Base-by-base conservation (phyloP, 2,888 invertebrate species). In the Frankliniella fusca region DNA sequence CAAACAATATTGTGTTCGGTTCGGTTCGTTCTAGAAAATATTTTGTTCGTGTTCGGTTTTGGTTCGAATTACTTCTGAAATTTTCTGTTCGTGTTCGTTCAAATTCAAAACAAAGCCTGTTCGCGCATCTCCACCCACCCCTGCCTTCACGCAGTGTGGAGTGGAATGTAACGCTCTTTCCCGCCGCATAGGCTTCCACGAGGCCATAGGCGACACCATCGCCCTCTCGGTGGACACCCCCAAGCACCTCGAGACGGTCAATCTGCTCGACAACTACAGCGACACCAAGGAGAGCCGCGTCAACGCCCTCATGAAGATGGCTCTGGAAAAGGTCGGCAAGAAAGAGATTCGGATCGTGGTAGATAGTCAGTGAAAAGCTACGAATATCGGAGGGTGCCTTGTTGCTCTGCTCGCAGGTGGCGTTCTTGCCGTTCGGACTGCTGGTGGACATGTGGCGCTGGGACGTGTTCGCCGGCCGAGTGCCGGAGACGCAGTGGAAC, bases 181-280 rank as follows among this genome's bases (percentile, higher is more conserved):
- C 38, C 5, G 38, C 38, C 38, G 3, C 86, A 5, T 89, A 93
- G 97, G 96, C 85, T 97, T 97, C 87, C 97, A 97, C 87, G 97
- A 97, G 88, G 97, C 97, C 0, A 92, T 97, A 27, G 97, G 97
- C 0, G 97, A 97, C 88, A 94, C 96, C 0, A 92, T 97, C 49
- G 94, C 95, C 0, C 90, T 97, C 0, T 96, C 96, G 0, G 93
- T 96, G 0, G 92, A 94, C 0, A 95, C 96, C 0, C 95, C 97
- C 0, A 92, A 92, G 83, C 97, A 97, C 87, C 91, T 97, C 10
- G 94, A 95, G 86, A 93, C 94, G 61, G 89, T 97, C 38, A 96
- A 96, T 0, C 88, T 97, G 54, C 91, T 95, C 0, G 94, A 94
- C 85, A 92, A 92, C n/a, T 84, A 86, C 27, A 83, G 83, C 18